Percentiles rank a stretch among this genome's conserved stretches.
Evolutionary conservation across 1,140 invertebrate genomes (phyloP).

Genomic region (Heliconius eleuchia): DNA sequence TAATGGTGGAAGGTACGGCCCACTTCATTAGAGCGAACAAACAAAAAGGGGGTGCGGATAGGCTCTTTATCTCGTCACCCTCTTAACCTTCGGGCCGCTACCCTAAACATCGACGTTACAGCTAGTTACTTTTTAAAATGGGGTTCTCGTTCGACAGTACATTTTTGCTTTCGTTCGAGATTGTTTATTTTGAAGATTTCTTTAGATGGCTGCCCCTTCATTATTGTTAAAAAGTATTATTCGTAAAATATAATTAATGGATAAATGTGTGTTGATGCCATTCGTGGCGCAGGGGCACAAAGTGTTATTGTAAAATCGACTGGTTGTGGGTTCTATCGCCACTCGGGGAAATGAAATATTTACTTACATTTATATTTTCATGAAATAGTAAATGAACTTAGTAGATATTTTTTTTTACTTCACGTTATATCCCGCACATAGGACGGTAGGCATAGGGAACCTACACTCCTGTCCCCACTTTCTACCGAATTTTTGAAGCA

Average conservation of each 20-base stretch:
- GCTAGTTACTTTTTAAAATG: conserved; percentile 28
- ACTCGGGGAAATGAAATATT: too few relatives aligned
- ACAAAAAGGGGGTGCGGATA: conserved; percentile 59
- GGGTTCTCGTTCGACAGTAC: not conserved
- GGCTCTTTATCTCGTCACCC: conserved; percentile 67
- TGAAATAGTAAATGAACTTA: too few relatives aligned
- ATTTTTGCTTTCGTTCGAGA: not conserved
- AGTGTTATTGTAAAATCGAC: too few relatives aligned
- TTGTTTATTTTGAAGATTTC: conserved; percentile 1
- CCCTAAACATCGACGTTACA: conserved; percentile 32
- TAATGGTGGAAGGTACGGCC: conserved; percentile 57
- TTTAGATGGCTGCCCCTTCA: not conserved
- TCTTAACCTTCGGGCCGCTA: conserved; percentile 52
- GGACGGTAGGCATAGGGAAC: too few relatives aligned
- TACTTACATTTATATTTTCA: too few relatives aligned
- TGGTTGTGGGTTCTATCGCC: too few relatives aligned
- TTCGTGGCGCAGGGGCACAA: too few relatives aligned
- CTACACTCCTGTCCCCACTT: too few relatives aligned
- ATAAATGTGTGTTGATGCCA: not conserved
- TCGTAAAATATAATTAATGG: not conserved
- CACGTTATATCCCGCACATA: too few relatives aligned
- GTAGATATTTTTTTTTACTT: too few relatives aligned
- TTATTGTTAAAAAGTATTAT: not conserved
- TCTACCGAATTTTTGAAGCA: too few relatives aligned
- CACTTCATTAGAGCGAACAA: conserved; percentile 74